A percentile compares a stretch with the other conserved stretches of the same genome.
Evolutionary conservation across 2,113 vertebrate species (phyloP).

Genomic region (Cryptotis parvus): DNA sequence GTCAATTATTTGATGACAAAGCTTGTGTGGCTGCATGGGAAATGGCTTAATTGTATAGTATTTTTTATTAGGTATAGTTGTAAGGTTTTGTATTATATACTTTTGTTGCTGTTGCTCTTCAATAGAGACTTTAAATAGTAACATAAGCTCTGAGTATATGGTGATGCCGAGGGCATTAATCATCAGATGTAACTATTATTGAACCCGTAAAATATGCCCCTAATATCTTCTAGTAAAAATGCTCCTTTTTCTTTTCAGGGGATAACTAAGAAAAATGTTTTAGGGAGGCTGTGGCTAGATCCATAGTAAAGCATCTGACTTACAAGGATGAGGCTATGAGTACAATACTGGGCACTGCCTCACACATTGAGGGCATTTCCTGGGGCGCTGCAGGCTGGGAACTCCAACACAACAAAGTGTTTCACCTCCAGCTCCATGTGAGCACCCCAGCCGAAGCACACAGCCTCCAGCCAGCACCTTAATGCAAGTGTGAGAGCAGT

Average conservation of each 20-base stretch:
- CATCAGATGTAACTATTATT: constrained; percentile 58
- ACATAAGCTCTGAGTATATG: constrained; percentile 36
- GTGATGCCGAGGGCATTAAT: constrained; percentile 46
- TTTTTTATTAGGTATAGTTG: constrained; percentile 70
- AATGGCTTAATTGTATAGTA: constrained; percentile 73
- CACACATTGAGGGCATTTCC: too few species aligned
- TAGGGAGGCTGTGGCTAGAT: too few species aligned
- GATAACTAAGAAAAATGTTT: too few species aligned
- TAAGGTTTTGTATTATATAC: constrained; percentile 64
- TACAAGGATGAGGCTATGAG: too few species aligned
- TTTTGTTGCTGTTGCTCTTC: constrained; percentile 65
- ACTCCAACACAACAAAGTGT: too few species aligned
- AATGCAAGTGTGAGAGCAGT: too few species aligned
- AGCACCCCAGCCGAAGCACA: too few species aligned
- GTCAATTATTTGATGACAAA: constrained; percentile 59
- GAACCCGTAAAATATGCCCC: constrained; percentile 52
- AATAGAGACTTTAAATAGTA: constrained; percentile 76
- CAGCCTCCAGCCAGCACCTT: too few species aligned
- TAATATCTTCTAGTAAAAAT: background rate
- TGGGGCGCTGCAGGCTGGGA: too few species aligned
- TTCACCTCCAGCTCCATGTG: too few species aligned
- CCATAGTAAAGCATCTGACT: too few species aligned
- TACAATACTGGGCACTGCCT: too few species aligned
- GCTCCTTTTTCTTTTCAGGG: background rate
- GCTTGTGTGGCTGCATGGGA: constrained; percentile 45